Base-by-base conservation (phyloP, 1,140 invertebrate species). In the Melitaea cinxia region DNA sequence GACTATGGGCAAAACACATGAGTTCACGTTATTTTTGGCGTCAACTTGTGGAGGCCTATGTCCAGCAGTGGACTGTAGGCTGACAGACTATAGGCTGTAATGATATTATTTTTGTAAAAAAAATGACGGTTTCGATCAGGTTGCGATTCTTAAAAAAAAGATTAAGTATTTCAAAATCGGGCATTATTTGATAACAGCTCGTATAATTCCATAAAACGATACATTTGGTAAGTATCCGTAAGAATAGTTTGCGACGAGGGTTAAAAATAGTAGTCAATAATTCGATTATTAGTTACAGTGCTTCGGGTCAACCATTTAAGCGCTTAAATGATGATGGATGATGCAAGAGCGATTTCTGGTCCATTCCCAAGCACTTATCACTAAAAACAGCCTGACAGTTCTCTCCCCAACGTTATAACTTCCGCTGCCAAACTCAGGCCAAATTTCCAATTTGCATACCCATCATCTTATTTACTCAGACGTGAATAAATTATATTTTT, bases 401-500 rank as follows among this genome's bases (percentile, higher is more conserved):
- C 54, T 58, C 67, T 58, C 70, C 70, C 52, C 65, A 68, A 55
- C 64, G 59, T 58, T 68, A 62, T 66, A 70, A 66, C 72, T 68
- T 80, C 78, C 77, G 72, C 52, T 50, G 66, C 65, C 70, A 73
- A 74, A 65, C 72, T 33, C 60, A 65, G 61, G 61, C 77, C 75
- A 77, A 86, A 83, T 82, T 77, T 78, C 71, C 78, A 78, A 83
- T 84, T 85, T 82, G 75, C 68, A 71, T 70, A 71, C 61, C 72
- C 77, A 84, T 88, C 83, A 84, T 81, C 74, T 84, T 88, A 82
- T 89, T 90, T 85, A 88, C 80, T 73, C 81, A 75, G 84, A 90
- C 78, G 77, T 77, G 77, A 83, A 90, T 87, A 87, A 85, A 89
- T 89, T 85, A 88, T 90, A 85, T 86, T 89, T 90, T 89, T 89